Base-by-base conservation (phyloP, 2,888 invertebrate genomes). In the Chironomus riparius region DNA sequence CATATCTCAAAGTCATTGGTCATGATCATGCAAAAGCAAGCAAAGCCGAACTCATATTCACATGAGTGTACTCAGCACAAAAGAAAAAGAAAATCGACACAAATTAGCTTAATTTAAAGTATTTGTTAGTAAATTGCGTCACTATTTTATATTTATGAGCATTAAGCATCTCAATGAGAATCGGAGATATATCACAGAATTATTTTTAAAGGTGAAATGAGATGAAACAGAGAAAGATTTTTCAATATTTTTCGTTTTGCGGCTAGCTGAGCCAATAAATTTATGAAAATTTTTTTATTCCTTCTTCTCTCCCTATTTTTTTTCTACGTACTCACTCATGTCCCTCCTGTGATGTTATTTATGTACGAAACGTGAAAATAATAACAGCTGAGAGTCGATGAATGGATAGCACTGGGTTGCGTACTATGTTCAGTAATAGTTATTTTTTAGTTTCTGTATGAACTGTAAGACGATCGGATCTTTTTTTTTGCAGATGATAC, bases 261-360 rank as follows among this genome's bases (percentile, higher is more conserved):
- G 15, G n/a, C 38, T 38, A 38, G 38, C 38, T 38, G 38, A 38
- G 38, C 4, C 56, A 56, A 56, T 56, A 56, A 56, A 56, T 56
- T 56, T 56, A 56, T 18, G 56, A 56, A 56, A 18, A 18, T 56
- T 56, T 18, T 56, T 28, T 28, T 4, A 24, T 24, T 24, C 24
- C 28, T 28, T 5, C 56, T 56, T 56, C 56, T 56, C 18, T 18
- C 18, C n/a, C 5, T 15, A 3, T 10, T 13, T 24, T 10, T 62
- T 65, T 12, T 24, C 65, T 24, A 15, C 13, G 7, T 62, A 21
- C 15, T 65, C 21, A 21, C 22, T 24, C 12, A 21, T 24, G 65
- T 22, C 65, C 21, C 65, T 65, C 21, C 65, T 65, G 65, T 65
- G 65, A 65, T 65, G 65, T 65, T 65, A 65, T 65, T 65, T 65